phyloP scores from a whole-genome alignment of 2,888 invertebrate species.

The Seira sanloemensis region DNA sequence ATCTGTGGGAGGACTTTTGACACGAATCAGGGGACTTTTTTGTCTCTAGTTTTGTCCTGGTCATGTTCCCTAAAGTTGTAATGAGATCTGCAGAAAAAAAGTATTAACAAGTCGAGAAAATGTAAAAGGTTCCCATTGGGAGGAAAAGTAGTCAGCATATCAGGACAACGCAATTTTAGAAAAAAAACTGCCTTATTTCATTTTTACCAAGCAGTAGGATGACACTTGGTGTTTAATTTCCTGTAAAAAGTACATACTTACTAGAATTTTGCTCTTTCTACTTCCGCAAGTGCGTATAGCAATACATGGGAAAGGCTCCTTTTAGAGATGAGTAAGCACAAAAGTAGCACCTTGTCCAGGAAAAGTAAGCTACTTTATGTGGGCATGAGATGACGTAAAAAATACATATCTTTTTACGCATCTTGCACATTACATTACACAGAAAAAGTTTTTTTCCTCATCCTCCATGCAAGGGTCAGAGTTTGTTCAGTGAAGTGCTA shows the following conservation, averaged over 20 bases:
- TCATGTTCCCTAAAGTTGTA: too few species aligned
- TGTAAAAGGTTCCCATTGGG: too few species aligned
- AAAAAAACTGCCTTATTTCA: too few species aligned
- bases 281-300: neutral
- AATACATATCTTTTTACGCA: too few species aligned
- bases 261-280: neutral
- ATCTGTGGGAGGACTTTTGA: neutral
- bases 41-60: too few species aligned
- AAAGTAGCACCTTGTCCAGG: too few species aligned
- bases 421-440: constrained; percentile 42
- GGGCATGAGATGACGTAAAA: too few species aligned
- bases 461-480: constrained; percentile 24
- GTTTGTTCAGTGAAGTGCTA: neutral
- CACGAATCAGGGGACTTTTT: too few species aligned
- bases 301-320: neutral
- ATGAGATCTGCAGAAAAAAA: too few species aligned
- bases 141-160: too few species aligned
- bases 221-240: constrained; percentile 61
- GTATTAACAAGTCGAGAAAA: too few species aligned
- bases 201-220: constrained; percentile 25
- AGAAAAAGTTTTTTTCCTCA: constrained; percentile 44
- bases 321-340: constrained; percentile 45
- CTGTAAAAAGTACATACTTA: constrained; percentile 40
- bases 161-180: too few species aligned
- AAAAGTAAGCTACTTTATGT: constrained; percentile 33